These are phyloP conservation scores for Ceratosolen solmsi DNA, from an alignment of 1,140 invertebrate species.

Conservation along the genomic window DNA sequence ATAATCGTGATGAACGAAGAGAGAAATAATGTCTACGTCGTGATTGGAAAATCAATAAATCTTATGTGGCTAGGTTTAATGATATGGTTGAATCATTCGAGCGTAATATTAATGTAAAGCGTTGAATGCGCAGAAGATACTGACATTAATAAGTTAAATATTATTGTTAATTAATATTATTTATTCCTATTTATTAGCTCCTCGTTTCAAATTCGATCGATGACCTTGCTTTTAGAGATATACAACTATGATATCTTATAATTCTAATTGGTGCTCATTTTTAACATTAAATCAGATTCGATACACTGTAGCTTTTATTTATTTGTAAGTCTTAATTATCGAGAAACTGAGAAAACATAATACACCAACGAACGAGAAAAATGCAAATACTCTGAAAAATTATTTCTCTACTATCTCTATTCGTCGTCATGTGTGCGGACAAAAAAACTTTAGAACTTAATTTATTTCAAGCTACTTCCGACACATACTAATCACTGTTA, in stretches of 20 bases:
- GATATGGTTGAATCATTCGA: background rate
- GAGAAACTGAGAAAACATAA: background rate
- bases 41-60: conserved; percentile 17
- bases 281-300: too few relatives aligned
- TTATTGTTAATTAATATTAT: too few relatives aligned
- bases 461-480: conserved; percentile 14
- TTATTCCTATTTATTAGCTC: too few relatives aligned
- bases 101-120: background rate
- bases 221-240: too few relatives aligned
- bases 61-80: background rate
- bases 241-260: too few relatives aligned
- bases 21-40: background rate
- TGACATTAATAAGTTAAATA: background rate
- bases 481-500: background rate
- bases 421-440: background rate
- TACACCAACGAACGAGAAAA: too few relatives aligned
- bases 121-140: background rate
- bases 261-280: too few relatives aligned
- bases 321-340: background rate
- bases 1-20: background rate
- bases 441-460: conserved; percentile 26
- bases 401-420: conserved; percentile 14
- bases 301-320: too few relatives aligned
- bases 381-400: too few relatives aligned
- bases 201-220: too few relatives aligned